phyloP scores from a whole-genome alignment of 2,113 vertebrate genomes.

The Pipra filicauda region DNA sequence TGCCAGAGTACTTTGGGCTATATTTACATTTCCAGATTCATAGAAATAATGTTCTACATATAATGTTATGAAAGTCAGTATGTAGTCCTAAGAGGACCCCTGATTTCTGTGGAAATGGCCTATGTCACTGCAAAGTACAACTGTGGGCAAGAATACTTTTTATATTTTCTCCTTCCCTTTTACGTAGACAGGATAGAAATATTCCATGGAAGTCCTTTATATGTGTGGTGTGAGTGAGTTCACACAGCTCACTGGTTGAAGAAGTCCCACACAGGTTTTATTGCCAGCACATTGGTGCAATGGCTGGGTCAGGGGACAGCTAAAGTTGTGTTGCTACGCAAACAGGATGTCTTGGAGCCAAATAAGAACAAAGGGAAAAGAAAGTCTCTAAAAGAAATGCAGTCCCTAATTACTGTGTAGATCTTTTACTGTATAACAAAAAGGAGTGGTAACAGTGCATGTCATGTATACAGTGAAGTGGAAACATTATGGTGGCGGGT shows the following conservation, averaged over 20 bases:
- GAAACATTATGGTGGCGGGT: neutral
- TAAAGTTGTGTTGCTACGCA: neutral
- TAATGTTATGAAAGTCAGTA: neutral
- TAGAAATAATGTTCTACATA: neutral
- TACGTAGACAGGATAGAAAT: neutral
- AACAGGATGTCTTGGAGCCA: neutral
- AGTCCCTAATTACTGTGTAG: neutral
- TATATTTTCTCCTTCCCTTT: neutral
- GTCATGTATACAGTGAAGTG: neutral
- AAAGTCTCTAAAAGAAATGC: neutral
- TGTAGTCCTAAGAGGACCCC: rapidly evolving
- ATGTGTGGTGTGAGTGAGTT: neutral
- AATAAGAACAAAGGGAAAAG: neutral
- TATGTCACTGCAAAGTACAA: neutral
- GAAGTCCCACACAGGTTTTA: neutral
- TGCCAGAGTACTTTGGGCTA: slow-evolving; percentile 8
- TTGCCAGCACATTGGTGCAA: neutral
- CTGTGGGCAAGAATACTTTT: neutral
- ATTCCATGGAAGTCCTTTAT: rapidly evolving
- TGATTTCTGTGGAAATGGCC: neutral
- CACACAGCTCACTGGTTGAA: neutral
- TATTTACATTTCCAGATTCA: slow-evolving; percentile 1
- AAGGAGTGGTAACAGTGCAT: neutral
- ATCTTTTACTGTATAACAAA: neutral
- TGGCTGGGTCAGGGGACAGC: neutral